Base-by-base conservation (phyloP, 2,113 vertebrate species). In the Spilogale gracilis region DNA sequence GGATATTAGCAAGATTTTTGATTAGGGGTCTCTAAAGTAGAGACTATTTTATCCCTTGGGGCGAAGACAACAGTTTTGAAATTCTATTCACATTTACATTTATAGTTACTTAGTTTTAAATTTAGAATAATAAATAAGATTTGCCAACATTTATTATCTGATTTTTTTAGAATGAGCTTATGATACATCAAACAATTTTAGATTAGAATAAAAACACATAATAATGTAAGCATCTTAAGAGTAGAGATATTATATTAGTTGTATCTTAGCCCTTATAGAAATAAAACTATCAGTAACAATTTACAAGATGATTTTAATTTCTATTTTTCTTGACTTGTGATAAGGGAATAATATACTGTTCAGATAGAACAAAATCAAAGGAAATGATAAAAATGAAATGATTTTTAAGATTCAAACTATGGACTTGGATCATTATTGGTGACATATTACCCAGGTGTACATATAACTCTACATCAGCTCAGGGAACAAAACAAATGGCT, bases 171-270 rank as follows among this genome's bases (percentile, higher is more conserved):
- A 79, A 89, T 56, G 10, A 58, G 2, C 0, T 92, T 79, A 38
- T 83, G 92, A 27, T 73, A 92, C 67, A 79, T 71, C 3, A 95
- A 54, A 23, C 0, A 54, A 67, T 43, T 80, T 93, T 93, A 90
- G 18, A 81, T 27, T n/a, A 45, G 16, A 80, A 86, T 81, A 74
- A 79, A 89, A 84, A 58, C 74, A 13, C 1, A 65, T 87, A 54
- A 67, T 10, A n/a, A 3, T 81, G 1, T 12, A 89, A 93, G 2
- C 16, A 79, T 91, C 17, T 83, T 56, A 91, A 48, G 20, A 17
- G 9, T 61, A 63, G 52, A 63, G 9, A 23, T 78, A 27, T 54
- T 50, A 6, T n/a, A 23, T 65, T 78, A 43, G 0, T 43, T 73
- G 32, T 86, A 27, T 32, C 5, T 50, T 93, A 86, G 2, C 5